Percentiles rank a stretch among this genome's conserved stretches.
phyloP scores from a whole-genome alignment of 2,797 vertebrate species.

The Xiphophorus birchmanni region DNA sequence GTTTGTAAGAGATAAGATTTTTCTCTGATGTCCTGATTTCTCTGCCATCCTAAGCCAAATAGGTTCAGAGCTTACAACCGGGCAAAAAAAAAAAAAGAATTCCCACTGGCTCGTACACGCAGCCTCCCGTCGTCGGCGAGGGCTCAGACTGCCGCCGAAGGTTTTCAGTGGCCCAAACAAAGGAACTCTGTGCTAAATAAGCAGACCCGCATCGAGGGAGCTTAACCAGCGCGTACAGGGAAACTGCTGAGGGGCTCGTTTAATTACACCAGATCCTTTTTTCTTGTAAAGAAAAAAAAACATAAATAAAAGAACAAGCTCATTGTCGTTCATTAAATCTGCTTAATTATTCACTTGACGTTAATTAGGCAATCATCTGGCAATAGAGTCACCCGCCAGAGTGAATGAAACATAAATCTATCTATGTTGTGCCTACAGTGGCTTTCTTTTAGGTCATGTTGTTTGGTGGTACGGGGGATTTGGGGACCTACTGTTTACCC shows the following conservation, averaged over 20 bases:
- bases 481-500: neutral
- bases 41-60: slow-evolving; percentile 51
- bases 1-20: slow-evolving; percentile 73
- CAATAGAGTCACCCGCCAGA: slow-evolving; percentile 9
- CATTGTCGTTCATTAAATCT: slow-evolving; percentile 56
- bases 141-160: neutral
- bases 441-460: neutral
- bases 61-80: slow-evolving; percentile 13
- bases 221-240: slow-evolving; percentile 19
- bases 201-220: neutral
- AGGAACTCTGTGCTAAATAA: neutral
- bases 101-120: neutral
- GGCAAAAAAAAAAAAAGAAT: neutral
- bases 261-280: slow-evolving; percentile 43
- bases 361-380: slow-evolving; percentile 58
- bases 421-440: neutral
- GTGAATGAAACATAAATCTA: neutral
- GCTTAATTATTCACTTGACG: slow-evolving; percentile 60
- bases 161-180: neutral
- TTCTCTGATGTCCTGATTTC: slow-evolving; percentile 66
- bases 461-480: neutral
- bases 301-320: slow-evolving; percentile 67
- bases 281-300: slow-evolving; percentile 31
- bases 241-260: slow-evolving; percentile 25
- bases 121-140: neutral